phyloP scores from a whole-genome alignment of 53 echinoderm and acorn worm species.

The Antedon mediterranea region DNA sequence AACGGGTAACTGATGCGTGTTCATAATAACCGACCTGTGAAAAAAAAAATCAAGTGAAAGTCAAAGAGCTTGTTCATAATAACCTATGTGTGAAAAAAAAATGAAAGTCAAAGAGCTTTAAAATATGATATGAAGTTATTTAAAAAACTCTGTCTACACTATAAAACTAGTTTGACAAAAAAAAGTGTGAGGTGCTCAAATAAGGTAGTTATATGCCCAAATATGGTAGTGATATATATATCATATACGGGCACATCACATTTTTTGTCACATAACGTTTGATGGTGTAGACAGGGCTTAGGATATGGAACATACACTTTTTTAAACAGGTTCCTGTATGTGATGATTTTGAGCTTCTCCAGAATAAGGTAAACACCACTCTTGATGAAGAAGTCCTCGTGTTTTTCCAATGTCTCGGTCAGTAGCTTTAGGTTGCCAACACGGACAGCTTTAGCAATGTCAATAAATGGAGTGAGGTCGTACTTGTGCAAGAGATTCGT shows the following conservation, averaged over 20 bases:
- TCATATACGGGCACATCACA: too few relatives aligned
- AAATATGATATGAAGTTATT: too few relatives aligned
- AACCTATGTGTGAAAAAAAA: too few relatives aligned
- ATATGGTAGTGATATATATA: too few relatives aligned
- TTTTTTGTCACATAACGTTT: too few relatives aligned
- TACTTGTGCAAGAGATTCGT: conserved; percentile 69
- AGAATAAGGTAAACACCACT: conserved; percentile 92
- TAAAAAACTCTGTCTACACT: too few relatives aligned
- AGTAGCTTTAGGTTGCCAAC: conserved; percentile 60
- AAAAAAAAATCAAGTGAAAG: neutral
- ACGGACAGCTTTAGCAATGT: conserved; percentile 73
- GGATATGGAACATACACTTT: conserved; percentile 66
- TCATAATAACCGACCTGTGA: conserved; percentile 64
- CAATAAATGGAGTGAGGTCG: conserved; percentile 91
- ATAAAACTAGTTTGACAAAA: too few relatives aligned
- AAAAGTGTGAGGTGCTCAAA: too few relatives aligned
- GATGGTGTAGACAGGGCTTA: too few relatives aligned
- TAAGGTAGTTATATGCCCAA: too few relatives aligned
- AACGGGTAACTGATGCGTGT: conserved; percentile 61
- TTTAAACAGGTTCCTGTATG: conserved; percentile 91
- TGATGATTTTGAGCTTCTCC: conserved; percentile 95
- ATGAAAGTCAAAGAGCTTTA: too few relatives aligned
- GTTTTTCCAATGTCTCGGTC: conserved; percentile 59
- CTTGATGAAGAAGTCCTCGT: conserved; percentile 84
- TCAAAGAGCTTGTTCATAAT: too few relatives aligned